phyloP scores from a whole-genome alignment of 2,797 vertebrate genomes.

The Chelon auratus region DNA sequence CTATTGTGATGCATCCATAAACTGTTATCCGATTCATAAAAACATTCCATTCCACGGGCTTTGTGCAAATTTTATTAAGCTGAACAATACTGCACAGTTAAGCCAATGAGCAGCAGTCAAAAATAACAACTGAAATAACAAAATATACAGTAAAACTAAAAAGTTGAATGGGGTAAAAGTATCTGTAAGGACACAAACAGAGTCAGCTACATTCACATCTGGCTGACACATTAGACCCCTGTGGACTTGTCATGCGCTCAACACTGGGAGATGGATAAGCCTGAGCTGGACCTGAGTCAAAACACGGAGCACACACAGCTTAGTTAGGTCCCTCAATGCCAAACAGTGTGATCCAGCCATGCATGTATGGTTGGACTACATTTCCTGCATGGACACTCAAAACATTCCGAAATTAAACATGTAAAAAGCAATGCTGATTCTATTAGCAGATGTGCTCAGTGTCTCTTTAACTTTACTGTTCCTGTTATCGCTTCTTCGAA shows the following conservation, averaged over 20 bases:
- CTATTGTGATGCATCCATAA: not conserved
- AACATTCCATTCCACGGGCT: slow-evolving; percentile 1
- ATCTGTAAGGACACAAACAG: slow-evolving; percentile 32
- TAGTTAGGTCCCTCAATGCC: not conserved
- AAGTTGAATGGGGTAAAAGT: slow-evolving; percentile 25
- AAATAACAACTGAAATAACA: slow-evolving; percentile 7
- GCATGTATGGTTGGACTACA: not conserved
- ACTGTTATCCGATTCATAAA: slow-evolving; percentile 3
- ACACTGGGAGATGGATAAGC: slow-evolving; percentile 61
- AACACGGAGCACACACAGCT: slow-evolving; percentile 26
- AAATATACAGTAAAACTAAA: not conserved
- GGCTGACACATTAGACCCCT: slow-evolving; percentile 66
- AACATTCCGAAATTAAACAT: slow-evolving; percentile 4
- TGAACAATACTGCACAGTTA: not conserved
- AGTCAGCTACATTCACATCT: slow-evolving; percentile 58
- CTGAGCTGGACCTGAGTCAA: slow-evolving; percentile 47
- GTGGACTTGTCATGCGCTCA: slow-evolving; percentile 46
- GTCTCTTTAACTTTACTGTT: slow-evolving; percentile 29
- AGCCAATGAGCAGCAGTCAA: slow-evolving; percentile 3
- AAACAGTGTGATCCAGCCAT: slow-evolving; percentile 10
- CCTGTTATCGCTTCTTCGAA: slow-evolving; percentile 18
- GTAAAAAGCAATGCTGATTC: not conserved
- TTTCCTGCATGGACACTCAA: slow-evolving; percentile 5
- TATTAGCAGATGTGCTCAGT: slow-evolving; percentile 36
- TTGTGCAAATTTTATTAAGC: not conserved